A percentile compares a stretch with the other conserved stretches of the same genome.
Evolutionary conservation across 1,140 invertebrate species (phyloP).

Genomic region (Melanaphis sacchari): DNA sequence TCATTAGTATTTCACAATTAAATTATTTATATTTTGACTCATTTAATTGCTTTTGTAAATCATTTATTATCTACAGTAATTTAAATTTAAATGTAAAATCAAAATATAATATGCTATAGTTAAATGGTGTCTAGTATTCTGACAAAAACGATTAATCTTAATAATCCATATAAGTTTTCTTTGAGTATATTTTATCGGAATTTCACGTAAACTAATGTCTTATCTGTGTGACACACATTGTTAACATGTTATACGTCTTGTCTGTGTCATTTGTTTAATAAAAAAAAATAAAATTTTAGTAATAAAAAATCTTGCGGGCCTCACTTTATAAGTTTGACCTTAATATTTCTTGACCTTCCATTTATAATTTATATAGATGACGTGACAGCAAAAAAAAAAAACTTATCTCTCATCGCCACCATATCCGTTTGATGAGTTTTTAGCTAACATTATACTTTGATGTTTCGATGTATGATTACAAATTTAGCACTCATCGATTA

Average conservation of each 20-base stretch:
- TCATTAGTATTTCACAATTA: not conserved
- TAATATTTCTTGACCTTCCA: constrained; percentile 38
- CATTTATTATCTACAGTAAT: not conserved
- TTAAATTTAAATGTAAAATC: not conserved
- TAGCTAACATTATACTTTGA: not conserved
- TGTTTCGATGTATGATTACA: constrained; percentile 6
- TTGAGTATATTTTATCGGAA: constrained; percentile 12
- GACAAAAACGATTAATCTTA: not conserved
- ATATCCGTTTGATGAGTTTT: constrained; percentile 44
- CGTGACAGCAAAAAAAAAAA: constrained; percentile 6
- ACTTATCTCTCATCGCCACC: not conserved
- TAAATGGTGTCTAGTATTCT: not conserved
- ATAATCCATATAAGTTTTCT: not conserved
- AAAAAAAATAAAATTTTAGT: not conserved
- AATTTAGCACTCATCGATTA: constrained; percentile 14
- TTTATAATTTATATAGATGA: constrained; percentile 34
- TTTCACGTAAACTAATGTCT: not conserved
- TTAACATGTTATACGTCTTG: not conserved
- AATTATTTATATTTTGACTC: not conserved
- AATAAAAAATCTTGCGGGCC: constrained; percentile 1
- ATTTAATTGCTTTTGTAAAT: not conserved
- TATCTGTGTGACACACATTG: constrained; percentile 23
- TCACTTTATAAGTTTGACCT: constrained; percentile 29
- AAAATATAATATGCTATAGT: not conserved
- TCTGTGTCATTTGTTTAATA: not conserved